Evolutionary conservation across 2,113 vertebrate species (phyloP).

Genomic region (Perca flavescens): DNA sequence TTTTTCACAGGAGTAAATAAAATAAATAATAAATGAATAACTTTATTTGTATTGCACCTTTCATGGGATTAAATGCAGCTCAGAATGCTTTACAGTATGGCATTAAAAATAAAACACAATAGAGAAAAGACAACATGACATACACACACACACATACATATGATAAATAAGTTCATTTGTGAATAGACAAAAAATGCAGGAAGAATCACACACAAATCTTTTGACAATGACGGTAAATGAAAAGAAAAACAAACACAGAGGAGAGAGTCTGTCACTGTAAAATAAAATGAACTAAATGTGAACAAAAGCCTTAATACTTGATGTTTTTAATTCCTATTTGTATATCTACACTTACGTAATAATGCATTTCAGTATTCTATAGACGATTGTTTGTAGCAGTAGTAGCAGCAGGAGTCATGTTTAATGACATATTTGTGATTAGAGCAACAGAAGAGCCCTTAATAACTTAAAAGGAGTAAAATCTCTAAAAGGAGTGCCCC

Average conservation of each 20-base stretch:
- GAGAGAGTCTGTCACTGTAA: neutral
- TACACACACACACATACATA: too few relatives aligned
- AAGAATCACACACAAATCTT: neutral
- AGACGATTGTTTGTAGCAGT: neutral
- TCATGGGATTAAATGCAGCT: too few relatives aligned
- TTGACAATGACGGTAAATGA: neutral
- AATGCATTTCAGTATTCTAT: neutral
- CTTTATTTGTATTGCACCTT: too few relatives aligned
- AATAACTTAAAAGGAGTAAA: conserved; percentile 10
- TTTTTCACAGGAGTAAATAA: neutral
- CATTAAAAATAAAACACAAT: too few relatives aligned
- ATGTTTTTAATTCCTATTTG: neutral
- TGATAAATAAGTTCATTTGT: too few relatives aligned
- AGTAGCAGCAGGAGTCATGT: neutral
- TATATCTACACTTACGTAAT: neutral
- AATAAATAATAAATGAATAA: too few relatives aligned
- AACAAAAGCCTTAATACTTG: neutral
- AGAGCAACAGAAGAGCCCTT: conserved; percentile 6
- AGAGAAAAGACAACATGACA: too few relatives aligned
- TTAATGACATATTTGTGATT: neutral
- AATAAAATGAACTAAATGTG: neutral
- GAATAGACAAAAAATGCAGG: neutral
- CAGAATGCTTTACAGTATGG: too few relatives aligned
- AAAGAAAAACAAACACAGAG: neutral
- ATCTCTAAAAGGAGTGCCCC: conserved; percentile 3